Evolutionary conservation across 2,888 invertebrate genomes (phyloP).

Genomic region (Polyploca ridens): DNA sequence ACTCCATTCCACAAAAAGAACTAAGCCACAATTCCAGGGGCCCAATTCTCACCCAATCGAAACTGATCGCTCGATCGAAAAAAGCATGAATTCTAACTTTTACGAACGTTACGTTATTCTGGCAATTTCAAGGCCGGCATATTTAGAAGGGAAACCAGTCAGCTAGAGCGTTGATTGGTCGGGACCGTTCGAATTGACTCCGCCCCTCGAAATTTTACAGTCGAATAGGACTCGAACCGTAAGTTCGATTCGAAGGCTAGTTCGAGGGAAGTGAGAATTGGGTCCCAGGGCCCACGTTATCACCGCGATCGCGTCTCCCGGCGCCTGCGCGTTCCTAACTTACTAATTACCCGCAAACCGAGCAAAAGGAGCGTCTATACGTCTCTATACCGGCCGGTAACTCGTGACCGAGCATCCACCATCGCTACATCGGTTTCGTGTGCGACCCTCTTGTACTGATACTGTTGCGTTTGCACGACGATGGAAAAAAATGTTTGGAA

Average conservation of each 20-base stretch:
- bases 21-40: neutral
- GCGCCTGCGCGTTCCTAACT: slow-evolving; percentile 46
- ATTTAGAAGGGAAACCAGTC: too few relatives aligned
- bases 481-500: neutral
- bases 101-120: too few relatives aligned
- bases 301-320: slow-evolving; percentile 29
- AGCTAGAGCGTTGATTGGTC: too few relatives aligned
- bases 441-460: neutral
- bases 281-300: slow-evolving; percentile 11
- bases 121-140: too few relatives aligned
- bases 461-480: slow-evolving; percentile 6
- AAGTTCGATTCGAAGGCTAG: too few relatives aligned
- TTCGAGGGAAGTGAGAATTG: too few relatives aligned
- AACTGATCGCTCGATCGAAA: too few relatives aligned
- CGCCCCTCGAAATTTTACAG: too few relatives aligned
- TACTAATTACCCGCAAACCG: slow-evolving; percentile 51
- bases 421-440: slow-evolving; percentile 6
- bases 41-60: too few relatives aligned
- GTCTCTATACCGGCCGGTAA: slow-evolving; percentile 32
- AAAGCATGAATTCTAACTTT: too few relatives aligned
- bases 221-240: too few relatives aligned
- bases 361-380: slow-evolving; percentile 16
- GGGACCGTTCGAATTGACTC: too few relatives aligned
- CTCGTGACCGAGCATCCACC: slow-evolving; percentile 1
- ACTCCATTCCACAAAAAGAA: neutral